Base-by-base conservation (phyloP, 2,888 invertebrate species). In the Coremacera marginata region DNA sequence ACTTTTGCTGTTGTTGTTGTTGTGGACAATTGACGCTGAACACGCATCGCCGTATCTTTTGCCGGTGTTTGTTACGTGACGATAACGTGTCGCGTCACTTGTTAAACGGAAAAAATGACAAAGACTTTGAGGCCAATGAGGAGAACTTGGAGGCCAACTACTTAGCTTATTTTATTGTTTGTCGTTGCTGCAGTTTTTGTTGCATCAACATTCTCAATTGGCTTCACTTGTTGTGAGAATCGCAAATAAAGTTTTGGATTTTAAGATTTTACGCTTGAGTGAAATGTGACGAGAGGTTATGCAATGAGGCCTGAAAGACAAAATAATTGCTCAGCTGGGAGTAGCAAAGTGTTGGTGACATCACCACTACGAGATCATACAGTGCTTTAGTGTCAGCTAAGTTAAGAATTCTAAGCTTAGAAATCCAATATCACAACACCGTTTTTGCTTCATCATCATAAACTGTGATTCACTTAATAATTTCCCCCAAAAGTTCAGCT, bases 21-120 rank as follows among this genome's bases (percentile, higher is more conserved):
- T 60, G 57, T 60, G 27, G 25, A 55, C 55, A 16, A 19, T 19
- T 55, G 55, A 22, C 55, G 55, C 55, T 55, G 55, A 9, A 55
- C 19, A 55, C 55, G 55, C 19, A 55, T 55, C 19, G 22, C 22
- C 19, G 55, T 16, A 19, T 16, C 52, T 55, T 34, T 70, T 25
- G 11, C 8, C 27, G 9, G 49, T 70, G 51, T 25, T 49, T 44
- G 44, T 25, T 73, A 73, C 73, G 73, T 73, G 73, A 73, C 62
- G 62, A 63, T 73, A 63, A 73, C 27, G 63, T 62, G 73, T 73
- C 73, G 62, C 73, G 63, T 73, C 73, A 73, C 84, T 83, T 83
- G 82, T 84, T 84, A 84, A 84, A 80, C 79, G 78, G 5, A 44
- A 44, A 44, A 44, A 80, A 82, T 83, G 80, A 83, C 83, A 83